Base-by-base conservation (phyloP, 2,888 invertebrate genomes). In the Argyresthia albistria region DNA sequence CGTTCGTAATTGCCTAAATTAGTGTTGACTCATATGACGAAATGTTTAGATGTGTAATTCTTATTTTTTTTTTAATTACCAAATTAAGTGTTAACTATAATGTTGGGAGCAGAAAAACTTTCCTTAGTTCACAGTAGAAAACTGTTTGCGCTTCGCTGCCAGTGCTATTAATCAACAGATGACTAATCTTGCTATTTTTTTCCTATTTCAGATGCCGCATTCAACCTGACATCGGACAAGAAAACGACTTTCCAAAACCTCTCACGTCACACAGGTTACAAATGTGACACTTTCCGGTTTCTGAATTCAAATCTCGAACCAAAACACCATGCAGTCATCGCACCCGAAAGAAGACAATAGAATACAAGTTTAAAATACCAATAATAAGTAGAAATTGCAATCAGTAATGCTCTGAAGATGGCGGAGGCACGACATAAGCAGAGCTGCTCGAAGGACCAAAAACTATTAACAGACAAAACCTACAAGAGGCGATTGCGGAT, bases 361-460 rank as follows among this genome's bases (percentile, higher is more conserved):
- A 25, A 25, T 25, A 25, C 25, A 25, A 25, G 25, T 25, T 25
- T 25, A 25, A 25, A 25, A 25, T 25, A 25, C 25, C 25, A 25
- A 25, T 25, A 25, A 25, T 25, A 25, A 25, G 25, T 25, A 6
- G 25, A 2, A 25, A 25, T 25, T 11, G n/a, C 39, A 39, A 39
- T 53, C 62, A 73, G 77, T 74, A 55, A 79, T 79, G 77, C 61
- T 66, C 55, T 70, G 64, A 80, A 61, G 58, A 80, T 80, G 80
- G 74, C 70, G 49, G 59, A 15, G 35, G 10, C 54, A 51, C 53
- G 47, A 59, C 47, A 64, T 58, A 60, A 56, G 54, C 54, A 64
- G 47, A 53, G 55, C 52, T 54, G 54, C 49, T 46, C 52, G 14
- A 56, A 54, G 51, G 54, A 43, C 14, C 48, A 43, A 53, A 56